Conservation (phyloP, 1,140 invertebrate species). For the Uloborus diversus region DNA sequence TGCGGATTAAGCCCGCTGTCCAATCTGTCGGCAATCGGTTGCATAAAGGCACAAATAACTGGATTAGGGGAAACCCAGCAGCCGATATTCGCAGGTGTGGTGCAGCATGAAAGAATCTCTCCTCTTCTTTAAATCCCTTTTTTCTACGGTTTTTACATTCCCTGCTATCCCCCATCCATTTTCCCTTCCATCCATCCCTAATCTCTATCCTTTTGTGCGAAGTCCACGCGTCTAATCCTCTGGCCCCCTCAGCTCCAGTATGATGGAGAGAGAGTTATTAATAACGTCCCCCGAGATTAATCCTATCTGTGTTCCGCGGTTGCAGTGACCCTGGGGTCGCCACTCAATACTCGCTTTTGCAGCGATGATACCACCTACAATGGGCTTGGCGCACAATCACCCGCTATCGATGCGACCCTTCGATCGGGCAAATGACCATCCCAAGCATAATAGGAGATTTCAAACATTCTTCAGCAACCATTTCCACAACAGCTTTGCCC, state of each 20-base stretch:
- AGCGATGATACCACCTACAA: conserved; percentile 17
- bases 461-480: background rate
- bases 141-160: conserved; percentile 54
- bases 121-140: conserved; percentile 27
- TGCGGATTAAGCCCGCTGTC: conserved; percentile 48
- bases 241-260: background rate
- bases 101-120: conserved; percentile 34
- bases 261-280: conserved; percentile 54
- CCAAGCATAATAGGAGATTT: background rate
- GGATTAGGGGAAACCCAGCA: conserved; percentile 50
- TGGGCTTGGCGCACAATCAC: conserved; percentile 11
- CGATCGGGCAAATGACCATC: conserved; percentile 39
- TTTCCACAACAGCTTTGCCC: too few relatives aligned
- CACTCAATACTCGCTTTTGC: conserved; percentile 13
- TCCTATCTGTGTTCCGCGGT: conserved; percentile 45
- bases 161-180: background rate
- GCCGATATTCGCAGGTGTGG: conserved; percentile 48
- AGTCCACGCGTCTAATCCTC: conserved; percentile 51
- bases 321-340: conserved; percentile 22
- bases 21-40: conserved; percentile 54
- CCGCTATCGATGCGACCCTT: conserved; percentile 18
- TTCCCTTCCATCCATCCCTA: conserved; percentile 12
- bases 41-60: conserved; percentile 57
- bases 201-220: conserved; percentile 51
- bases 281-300: conserved; percentile 40